Conservation (phyloP, 2,113 vertebrate species). For the Bettongia penicillata region DNA sequence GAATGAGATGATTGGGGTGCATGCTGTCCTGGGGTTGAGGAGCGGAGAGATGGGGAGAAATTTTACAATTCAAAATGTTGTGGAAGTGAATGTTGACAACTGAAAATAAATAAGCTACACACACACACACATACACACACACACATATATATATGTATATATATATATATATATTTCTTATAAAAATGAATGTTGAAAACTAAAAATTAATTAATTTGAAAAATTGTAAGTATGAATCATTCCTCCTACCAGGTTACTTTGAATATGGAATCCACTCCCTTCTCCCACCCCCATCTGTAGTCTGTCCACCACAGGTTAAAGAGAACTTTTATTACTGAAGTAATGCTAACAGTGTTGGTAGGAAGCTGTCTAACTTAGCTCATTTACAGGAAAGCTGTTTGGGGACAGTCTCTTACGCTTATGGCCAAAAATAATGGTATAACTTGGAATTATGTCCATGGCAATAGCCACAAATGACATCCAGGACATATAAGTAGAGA, state of each 20-base stretch:
- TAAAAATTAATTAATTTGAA: too few species aligned
- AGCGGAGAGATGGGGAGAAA: too few species aligned
- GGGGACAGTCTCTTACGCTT: not conserved
- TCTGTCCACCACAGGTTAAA: not conserved
- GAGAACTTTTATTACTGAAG: not conserved
- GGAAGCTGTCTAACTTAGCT: not conserved
- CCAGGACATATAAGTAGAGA: not conserved
- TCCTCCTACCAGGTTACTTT: not conserved
- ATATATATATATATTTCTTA: too few species aligned
- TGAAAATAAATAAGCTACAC: too few species aligned
- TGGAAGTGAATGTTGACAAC: too few species aligned
- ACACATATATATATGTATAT: too few species aligned
- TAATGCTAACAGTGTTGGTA: not conserved
- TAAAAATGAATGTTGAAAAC: too few species aligned
- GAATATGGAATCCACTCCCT: not conserved
- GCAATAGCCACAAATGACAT: not conserved
- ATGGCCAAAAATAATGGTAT: not conserved
- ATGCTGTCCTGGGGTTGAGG: too few species aligned
- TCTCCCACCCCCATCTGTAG: not conserved
- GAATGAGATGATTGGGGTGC: too few species aligned
- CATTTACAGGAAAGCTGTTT: not conserved
- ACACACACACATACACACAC: too few species aligned
- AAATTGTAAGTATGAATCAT: not conserved
- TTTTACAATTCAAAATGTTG: too few species aligned
- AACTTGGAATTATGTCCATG: not conserved